phyloP scores from a whole-genome alignment of 2,888 invertebrate species.

The Tipula vernalis region DNA sequence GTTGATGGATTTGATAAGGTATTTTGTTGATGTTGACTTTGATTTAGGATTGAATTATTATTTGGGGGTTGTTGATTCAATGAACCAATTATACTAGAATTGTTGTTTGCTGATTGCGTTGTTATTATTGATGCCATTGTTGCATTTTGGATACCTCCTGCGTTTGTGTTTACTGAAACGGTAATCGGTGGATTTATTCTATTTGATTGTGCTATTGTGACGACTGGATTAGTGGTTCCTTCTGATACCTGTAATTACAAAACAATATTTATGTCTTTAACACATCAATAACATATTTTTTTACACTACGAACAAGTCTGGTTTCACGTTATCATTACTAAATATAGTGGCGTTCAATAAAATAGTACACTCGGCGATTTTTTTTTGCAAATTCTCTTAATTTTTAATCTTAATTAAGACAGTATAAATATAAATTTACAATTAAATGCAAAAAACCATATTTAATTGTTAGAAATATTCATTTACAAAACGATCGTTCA shows the following conservation, averaged over 20 bases:
- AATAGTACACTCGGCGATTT: too few species aligned
- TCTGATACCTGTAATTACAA: background rate
- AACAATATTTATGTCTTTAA: background rate
- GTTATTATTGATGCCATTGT: conserved; percentile 16
- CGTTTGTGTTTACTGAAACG: background rate
- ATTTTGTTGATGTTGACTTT: conserved; percentile 16
- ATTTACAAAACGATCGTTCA: too few species aligned
- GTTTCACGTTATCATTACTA: too few species aligned
- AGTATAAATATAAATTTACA: too few species aligned
- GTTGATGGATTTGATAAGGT: conserved; percentile 18
- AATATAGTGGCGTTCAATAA: too few species aligned
- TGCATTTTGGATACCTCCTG: background rate
- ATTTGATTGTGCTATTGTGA: background rate
- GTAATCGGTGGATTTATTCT: background rate
- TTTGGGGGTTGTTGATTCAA: conserved; percentile 20
- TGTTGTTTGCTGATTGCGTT: conserved; percentile 13
- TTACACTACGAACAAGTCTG: too few species aligned
- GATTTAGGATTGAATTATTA: conserved; percentile 24
- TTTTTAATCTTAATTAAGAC: too few species aligned
- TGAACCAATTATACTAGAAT: background rate
- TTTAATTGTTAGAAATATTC: too few species aligned
- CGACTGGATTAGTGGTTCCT: conserved; percentile 30
- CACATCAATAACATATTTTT: too few species aligned
- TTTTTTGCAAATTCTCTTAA: too few species aligned
- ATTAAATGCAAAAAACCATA: too few species aligned